Conservation (phyloP, 1,140 invertebrate species). For the Atta texana region DNA sequence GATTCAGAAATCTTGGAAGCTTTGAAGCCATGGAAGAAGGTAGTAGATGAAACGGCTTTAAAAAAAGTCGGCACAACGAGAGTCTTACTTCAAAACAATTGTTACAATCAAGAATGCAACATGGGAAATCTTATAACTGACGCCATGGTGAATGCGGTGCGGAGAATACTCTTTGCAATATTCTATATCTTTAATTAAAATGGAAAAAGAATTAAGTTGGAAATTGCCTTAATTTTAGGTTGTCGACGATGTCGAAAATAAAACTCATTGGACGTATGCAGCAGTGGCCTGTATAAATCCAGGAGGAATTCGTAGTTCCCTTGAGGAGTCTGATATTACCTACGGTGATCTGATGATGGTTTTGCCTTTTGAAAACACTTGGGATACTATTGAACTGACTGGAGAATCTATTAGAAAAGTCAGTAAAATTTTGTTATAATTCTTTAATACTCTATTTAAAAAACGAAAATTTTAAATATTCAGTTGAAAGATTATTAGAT, state of each 20-base stretch:
- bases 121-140: constrained; percentile 92
- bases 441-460: background rate
- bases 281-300: constrained; percentile 90
- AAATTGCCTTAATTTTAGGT: constrained; percentile 76
- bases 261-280: constrained; percentile 88
- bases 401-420: constrained; percentile 87
- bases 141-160: constrained; percentile 88
- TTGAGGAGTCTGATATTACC: constrained; percentile 88
- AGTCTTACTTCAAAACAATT: constrained; percentile 87
- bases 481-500: background rate
- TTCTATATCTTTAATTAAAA: background rate
- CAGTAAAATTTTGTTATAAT: background rate
- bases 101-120: constrained; percentile 90
- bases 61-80: constrained; percentile 87
- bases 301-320: constrained; percentile 89
- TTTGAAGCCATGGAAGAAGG: constrained; percentile 88
- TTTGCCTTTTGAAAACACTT: constrained; percentile 90
- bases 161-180: constrained; percentile 60
- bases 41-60: constrained; percentile 87
- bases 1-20: constrained; percentile 86
- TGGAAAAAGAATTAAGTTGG: background rate
- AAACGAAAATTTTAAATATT: background rate
- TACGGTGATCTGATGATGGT: constrained; percentile 89
- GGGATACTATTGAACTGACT: constrained; percentile 89
- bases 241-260: constrained; percentile 78